Evolutionary conservation across 2,888 invertebrate species (phyloP).

Genomic region (Drosophila demipolita): DNA sequence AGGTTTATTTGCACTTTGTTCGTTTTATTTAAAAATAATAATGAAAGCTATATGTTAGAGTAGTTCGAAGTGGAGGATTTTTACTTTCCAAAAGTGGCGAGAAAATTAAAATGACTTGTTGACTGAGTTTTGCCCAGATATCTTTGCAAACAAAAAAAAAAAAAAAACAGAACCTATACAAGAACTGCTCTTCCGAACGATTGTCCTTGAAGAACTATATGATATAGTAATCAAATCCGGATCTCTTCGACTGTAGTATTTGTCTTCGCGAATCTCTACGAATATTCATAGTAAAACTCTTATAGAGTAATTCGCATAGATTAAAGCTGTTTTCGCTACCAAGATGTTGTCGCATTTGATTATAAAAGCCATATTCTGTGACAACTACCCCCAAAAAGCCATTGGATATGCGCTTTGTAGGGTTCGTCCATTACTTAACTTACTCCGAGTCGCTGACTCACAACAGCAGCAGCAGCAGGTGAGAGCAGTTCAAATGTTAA

Average conservation of each 20-base stretch:
- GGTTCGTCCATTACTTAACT: conserved; percentile 54
- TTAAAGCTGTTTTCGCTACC: conserved; percentile 46
- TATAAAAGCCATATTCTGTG: conserved; percentile 36
- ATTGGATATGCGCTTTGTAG: conserved; percentile 24
- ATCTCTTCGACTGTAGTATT: background rate
- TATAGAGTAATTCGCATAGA: conserved; percentile 41
- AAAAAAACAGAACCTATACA: background rate
- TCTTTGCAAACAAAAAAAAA: background rate
- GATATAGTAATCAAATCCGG: background rate
- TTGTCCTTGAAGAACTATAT: background rate
- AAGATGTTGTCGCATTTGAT: conserved; percentile 52
- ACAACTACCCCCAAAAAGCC: conserved; percentile 28
- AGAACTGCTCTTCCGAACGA: too few species aligned
- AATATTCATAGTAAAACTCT: conserved; percentile 4
- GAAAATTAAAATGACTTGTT: background rate
- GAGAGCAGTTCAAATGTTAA: conserved; percentile 75
- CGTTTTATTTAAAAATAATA: too few species aligned
- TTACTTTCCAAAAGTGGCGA: background rate
- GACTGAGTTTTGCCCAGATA: background rate
- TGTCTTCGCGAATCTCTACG: background rate
- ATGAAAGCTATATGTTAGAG: background rate
- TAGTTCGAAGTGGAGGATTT: background rate
- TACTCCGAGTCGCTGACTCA: conserved; percentile 41
- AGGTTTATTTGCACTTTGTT: background rate
- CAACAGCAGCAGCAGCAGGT: conserved; percentile 32